phyloP scores from a whole-genome alignment of 1,140 invertebrate genomes.

The Monochamus saltuarius region DNA sequence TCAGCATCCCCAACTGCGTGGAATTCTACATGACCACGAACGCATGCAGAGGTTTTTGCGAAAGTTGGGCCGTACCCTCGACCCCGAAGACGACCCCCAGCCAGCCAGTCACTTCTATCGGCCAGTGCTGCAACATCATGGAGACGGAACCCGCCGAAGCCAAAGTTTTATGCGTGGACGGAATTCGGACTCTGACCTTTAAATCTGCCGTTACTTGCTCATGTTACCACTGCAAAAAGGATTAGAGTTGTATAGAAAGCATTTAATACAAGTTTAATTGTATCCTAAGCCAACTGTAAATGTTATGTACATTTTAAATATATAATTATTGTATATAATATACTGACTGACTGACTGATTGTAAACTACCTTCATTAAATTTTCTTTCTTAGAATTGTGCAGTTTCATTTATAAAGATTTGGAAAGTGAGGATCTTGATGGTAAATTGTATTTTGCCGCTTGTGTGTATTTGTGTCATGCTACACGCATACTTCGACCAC shows the following conservation, averaged over 20 bases:
- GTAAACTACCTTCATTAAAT: constrained; percentile 16
- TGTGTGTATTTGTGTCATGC: no score
- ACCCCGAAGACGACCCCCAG: constrained; percentile 64
- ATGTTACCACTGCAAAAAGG: constrained; percentile 84
- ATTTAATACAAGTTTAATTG: no score
- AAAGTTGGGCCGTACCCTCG: constrained; percentile 75
- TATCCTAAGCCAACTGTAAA: constrained; percentile 11
- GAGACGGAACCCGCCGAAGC: constrained; percentile 75
- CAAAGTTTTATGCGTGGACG: constrained; percentile 73
- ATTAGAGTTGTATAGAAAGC: constrained; percentile 53
- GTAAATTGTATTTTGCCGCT: no score
- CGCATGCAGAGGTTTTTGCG: constrained; percentile 83
- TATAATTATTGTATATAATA: constrained; percentile 41
- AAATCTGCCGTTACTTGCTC: constrained; percentile 81
- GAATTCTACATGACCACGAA: constrained; percentile 83
- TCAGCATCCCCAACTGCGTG: constrained; percentile 80
- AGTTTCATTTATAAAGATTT: no score
- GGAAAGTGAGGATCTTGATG: no score
- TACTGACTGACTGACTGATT: constrained; percentile 36
- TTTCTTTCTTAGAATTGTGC: constrained; percentile 11
- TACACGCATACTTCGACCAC: no score
- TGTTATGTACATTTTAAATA: constrained; percentile 24
- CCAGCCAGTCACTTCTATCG: constrained; percentile 79
- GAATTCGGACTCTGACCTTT: constrained; percentile 72
- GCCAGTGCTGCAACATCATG: constrained; percentile 87